A percentile compares a stretch with the other conserved stretches of the same genome.
phyloP scores from a whole-genome alignment of 2,888 invertebrate species.

The Trisateles emortualis region DNA sequence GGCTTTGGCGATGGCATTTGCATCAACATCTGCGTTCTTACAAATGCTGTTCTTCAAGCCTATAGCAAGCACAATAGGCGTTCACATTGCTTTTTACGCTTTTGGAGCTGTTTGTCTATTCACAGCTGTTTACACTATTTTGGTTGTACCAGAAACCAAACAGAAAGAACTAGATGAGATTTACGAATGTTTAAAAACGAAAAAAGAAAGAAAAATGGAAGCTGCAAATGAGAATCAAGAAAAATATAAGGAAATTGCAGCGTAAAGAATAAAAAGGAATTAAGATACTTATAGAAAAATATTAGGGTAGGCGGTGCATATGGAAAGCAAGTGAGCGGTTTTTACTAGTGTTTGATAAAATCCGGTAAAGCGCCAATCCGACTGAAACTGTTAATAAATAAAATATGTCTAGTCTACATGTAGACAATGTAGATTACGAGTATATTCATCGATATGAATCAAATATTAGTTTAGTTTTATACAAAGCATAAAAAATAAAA shows the following conservation, averaged over 20 bases:
- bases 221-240: conserved; percentile 7
- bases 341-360: no score
- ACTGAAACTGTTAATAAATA: no score
- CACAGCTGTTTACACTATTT: conserved; percentile 58
- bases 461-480: no score
- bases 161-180: conserved; percentile 66
- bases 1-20: conserved; percentile 65
- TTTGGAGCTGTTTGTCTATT: conserved; percentile 64
- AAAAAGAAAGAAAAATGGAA: conserved; percentile 59
- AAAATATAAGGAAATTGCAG: background rate
- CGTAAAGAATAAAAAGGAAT: background rate
- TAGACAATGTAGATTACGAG: no score
- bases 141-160: conserved; percentile 71
- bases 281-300: background rate
- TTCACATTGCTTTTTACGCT: conserved; percentile 68
- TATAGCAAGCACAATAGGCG: conserved; percentile 60
- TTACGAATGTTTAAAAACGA: conserved; percentile 63
- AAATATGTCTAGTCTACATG: no score
- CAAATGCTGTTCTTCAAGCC: conserved; percentile 76
- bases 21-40: conserved; percentile 61
- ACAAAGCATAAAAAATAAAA: no score
- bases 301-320: no score
- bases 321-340: no score
- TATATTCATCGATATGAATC: no score
- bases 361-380: no score